phyloP scores from a whole-genome alignment of 2,888 invertebrate species.

The Augochlorella aurata region DNA sequence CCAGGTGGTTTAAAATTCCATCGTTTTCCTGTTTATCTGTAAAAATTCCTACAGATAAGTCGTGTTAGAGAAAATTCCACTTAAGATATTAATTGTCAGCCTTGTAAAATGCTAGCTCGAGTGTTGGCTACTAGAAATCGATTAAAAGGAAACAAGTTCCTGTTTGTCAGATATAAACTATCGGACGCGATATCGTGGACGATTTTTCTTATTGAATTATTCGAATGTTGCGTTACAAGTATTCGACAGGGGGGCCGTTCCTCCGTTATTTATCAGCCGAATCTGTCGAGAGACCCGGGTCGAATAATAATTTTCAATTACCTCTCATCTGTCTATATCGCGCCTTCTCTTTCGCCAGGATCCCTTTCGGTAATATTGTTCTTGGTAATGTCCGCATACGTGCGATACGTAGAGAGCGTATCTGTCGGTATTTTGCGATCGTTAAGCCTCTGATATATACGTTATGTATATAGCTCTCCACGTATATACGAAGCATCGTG shows the following conservation, averaged over 20 bases:
- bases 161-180: slow-evolving; percentile 4
- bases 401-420: slow-evolving; percentile 67
- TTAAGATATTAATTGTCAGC: slow-evolving; percentile 1
- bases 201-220: slow-evolving; percentile 23
- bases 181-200: background rate
- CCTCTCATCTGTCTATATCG: slow-evolving; percentile 24
- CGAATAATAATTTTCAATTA: slow-evolving; percentile 34
- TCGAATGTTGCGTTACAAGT: background rate
- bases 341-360: slow-evolving; percentile 37
- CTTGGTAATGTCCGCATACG: slow-evolving; percentile 58
- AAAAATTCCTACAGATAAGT: background rate
- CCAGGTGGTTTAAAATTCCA: too few relatives aligned
- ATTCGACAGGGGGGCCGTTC: background rate
- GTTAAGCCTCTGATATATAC: slow-evolving; percentile 75
- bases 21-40: background rate
- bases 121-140: background rate
- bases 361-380: slow-evolving; percentile 57
- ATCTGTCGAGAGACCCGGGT: background rate
- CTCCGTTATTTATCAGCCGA: slow-evolving; percentile 20
- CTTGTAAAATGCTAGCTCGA: background rate
- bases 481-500: slow-evolving; percentile 65
- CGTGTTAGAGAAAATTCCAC: background rate
- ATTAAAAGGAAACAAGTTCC: slow-evolving; percentile 3
- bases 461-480: slow-evolving; percentile 62
- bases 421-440: slow-evolving; percentile 76